phyloP scores from a whole-genome alignment of 2,113 vertebrate species.

The Mobula hypostoma region DNA sequence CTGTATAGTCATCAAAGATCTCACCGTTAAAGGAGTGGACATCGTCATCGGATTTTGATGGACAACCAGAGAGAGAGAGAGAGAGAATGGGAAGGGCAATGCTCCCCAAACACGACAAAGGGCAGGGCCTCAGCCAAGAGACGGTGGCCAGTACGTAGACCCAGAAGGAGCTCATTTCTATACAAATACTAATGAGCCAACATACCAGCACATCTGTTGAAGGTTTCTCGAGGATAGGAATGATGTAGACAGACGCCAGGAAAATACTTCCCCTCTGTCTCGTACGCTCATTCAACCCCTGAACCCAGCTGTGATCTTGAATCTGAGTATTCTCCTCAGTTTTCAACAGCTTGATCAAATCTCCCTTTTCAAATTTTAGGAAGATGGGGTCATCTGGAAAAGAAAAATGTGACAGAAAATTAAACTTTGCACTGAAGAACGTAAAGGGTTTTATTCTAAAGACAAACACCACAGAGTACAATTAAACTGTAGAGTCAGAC shows the following conservation, averaged over 20 bases:
- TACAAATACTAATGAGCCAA: background rate
- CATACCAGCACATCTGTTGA: slow-evolving; percentile 75
- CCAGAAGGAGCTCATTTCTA: background rate
- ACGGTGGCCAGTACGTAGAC: too few relatives aligned
- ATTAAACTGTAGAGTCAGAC: background rate
- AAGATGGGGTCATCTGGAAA: slow-evolving; percentile 68
- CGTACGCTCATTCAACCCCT: slow-evolving; percentile 67
- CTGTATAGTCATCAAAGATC: too few relatives aligned
- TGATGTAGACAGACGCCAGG: slow-evolving; percentile 59
- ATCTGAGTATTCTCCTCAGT: slow-evolving; percentile 56
- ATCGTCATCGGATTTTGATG: too few relatives aligned
- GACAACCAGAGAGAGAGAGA: too few relatives aligned
- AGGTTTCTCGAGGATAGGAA: slow-evolving; percentile 79
- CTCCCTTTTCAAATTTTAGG: slow-evolving; percentile 79
- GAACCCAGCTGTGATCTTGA: slow-evolving; percentile 65
- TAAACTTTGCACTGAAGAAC: background rate
- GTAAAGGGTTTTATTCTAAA: too few relatives aligned
- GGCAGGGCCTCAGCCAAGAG: too few relatives aligned
- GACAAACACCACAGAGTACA: background rate
- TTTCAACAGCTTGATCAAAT: slow-evolving; percentile 72
- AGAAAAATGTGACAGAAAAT: background rate
- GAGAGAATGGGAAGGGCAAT: background rate
- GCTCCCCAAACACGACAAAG: too few relatives aligned
- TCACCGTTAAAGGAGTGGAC: too few relatives aligned
- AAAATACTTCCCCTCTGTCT: slow-evolving; percentile 68